Conservation (phyloP, 2,113 vertebrate species). For the Haemorhous mexicanus region DNA sequence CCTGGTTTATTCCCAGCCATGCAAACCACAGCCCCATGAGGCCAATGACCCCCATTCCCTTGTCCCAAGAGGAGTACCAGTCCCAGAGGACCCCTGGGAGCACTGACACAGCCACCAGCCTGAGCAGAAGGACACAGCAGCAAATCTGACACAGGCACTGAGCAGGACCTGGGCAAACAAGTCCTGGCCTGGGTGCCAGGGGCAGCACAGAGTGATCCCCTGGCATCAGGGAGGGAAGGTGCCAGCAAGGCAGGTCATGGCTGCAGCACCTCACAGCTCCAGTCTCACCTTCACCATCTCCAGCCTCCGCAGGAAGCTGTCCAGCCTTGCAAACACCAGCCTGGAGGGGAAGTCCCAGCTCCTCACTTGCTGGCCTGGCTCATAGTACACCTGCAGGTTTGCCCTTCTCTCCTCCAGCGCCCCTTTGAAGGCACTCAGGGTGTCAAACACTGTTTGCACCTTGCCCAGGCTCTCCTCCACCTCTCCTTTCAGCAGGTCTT, state of each 20-base stretch:
- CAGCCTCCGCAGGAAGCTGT: constrained; percentile 80
- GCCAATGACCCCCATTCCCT: neutral
- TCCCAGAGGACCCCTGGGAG: neutral
- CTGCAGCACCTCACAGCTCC: neutral
- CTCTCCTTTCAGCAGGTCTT: constrained; percentile 88
- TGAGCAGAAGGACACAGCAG: neutral
- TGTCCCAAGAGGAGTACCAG: neutral
- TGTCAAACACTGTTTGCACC: constrained; percentile 72
- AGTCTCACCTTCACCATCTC: constrained; percentile 75
- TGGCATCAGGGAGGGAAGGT: neutral
- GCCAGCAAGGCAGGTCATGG: neutral
- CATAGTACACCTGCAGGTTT: constrained; percentile 75
- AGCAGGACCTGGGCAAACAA: neutral
- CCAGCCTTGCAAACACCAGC: constrained; percentile 80
- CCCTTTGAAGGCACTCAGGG: constrained; percentile 76
- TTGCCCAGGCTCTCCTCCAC: constrained; percentile 79
- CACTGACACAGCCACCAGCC: neutral
- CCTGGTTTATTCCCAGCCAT: neutral
- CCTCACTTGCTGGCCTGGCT: constrained; percentile 65
- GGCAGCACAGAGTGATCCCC: neutral
- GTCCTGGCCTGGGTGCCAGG: too few species aligned
- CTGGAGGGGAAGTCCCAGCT: constrained; percentile 81
- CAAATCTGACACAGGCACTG: fast-evolving
- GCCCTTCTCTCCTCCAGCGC: constrained; percentile 74
- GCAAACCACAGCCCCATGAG: neutral